Percentiles rank a stretch among this genome's conserved stretches.
Evolutionary conservation across 1,140 invertebrate species (phyloP).

Genomic region (Drosophila pectinifera): DNA sequence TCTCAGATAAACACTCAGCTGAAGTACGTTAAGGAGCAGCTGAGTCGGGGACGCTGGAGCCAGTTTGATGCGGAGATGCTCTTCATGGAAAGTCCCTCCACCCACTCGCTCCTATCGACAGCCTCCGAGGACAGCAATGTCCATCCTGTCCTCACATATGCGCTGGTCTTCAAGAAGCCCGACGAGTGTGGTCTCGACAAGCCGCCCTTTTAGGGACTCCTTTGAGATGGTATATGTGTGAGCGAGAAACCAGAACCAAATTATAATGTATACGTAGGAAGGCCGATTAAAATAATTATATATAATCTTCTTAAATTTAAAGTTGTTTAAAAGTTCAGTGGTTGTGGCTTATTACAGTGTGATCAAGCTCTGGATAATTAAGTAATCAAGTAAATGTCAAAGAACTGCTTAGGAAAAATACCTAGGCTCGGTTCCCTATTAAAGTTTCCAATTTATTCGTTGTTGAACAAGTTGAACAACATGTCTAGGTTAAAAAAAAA

Average conservation of each 20-base stretch:
- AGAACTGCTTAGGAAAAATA: too few relatives aligned
- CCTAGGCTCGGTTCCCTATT: too few relatives aligned
- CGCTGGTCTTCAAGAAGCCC: slow-evolving; percentile 65
- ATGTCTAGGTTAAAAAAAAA: too few relatives aligned
- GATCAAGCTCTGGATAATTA: slow-evolving; percentile 4
- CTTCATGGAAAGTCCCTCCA: slow-evolving; percentile 65
- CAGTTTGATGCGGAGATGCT: slow-evolving; percentile 64
- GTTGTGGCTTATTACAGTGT: too few relatives aligned
- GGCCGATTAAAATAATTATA: too few relatives aligned
- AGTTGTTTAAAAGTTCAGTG: too few relatives aligned
- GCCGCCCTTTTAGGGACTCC: slow-evolving; percentile 39
- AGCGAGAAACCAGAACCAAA: not conserved
- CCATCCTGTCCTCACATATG: slow-evolving; percentile 67
- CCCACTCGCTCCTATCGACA: slow-evolving; percentile 58
- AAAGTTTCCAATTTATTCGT: not conserved
- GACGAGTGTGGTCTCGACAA: slow-evolving; percentile 67
- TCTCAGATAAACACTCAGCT: slow-evolving; percentile 61
- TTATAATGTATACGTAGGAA: not conserved
- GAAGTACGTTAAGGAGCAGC: slow-evolving; percentile 67
- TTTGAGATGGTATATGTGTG: not conserved
- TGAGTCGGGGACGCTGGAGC: slow-evolving; percentile 63
- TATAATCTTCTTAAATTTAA: too few relatives aligned
- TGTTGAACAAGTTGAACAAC: not conserved
- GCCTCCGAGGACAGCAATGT: slow-evolving; percentile 55
- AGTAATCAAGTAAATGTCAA: too few relatives aligned